Evolutionary conservation across 2,113 vertebrate genomes (phyloP).

Genomic region (Paramormyrops kingsleyae): DNA sequence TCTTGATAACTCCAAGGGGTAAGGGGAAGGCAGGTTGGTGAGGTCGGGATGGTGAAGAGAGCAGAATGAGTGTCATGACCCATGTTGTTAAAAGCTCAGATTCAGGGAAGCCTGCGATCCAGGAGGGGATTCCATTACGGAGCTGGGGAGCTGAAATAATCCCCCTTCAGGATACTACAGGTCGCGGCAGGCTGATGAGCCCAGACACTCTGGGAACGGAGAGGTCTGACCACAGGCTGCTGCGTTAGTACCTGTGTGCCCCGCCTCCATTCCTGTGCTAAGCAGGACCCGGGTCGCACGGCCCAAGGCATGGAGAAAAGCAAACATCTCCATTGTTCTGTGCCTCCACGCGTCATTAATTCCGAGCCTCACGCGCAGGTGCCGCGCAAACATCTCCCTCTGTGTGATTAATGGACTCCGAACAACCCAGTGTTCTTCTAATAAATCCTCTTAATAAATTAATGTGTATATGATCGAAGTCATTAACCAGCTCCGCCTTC

Average conservation of each 20-base stretch:
- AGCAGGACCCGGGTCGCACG: conserved; percentile 8
- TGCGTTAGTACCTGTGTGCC: not conserved
- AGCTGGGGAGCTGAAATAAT: not conserved
- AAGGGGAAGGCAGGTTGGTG: conserved; percentile 42
- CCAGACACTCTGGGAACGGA: not conserved
- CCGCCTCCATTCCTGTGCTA: not conserved
- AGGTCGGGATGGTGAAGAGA: conserved; percentile 40
- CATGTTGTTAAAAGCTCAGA: conserved; percentile 39
- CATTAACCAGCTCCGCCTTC: not conserved
- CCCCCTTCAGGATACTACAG: not conserved
- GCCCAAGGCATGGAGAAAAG: not conserved
- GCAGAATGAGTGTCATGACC: conserved; percentile 57
- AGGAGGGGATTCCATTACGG: conserved; percentile 48
- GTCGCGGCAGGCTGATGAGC: not conserved
- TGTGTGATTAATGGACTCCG: conserved; percentile 6
- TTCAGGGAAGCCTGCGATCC: conserved; percentile 42
- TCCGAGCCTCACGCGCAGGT: not conserved
- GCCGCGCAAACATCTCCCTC: not conserved
- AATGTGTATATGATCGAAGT: not conserved
- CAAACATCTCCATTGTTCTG: conserved; percentile 4
- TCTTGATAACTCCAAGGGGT: conserved; percentile 20
- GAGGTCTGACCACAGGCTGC: not conserved
- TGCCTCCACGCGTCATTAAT: not conserved
- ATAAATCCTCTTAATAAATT: conserved; percentile 8
- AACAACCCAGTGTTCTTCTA: not conserved